Conservation (phyloP, 2,113 vertebrate genomes). For the Myotis lucifugus region DNA sequence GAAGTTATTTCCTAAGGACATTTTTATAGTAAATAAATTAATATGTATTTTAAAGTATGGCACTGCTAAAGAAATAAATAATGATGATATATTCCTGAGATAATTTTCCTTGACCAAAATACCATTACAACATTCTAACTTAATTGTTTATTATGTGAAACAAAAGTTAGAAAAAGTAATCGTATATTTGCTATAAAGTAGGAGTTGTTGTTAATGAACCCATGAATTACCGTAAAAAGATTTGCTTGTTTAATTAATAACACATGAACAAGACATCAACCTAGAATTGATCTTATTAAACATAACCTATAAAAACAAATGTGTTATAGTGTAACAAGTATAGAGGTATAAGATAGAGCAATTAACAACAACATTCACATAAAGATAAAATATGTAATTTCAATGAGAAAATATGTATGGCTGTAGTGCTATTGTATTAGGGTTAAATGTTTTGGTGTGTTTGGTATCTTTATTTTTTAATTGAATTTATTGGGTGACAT, state of each 20-base stretch:
- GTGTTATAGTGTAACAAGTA: neutral
- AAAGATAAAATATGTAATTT: neutral
- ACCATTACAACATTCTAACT: neutral
- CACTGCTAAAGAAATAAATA: neutral
- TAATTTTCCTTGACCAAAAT: neutral
- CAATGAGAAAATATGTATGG: neutral
- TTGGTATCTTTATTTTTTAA: neutral
- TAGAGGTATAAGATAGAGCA: neutral
- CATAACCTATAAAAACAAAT: neutral
- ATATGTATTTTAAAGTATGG: neutral
- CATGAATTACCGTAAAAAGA: neutral
- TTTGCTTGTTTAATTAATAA: neutral
- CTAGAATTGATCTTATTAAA: neutral
- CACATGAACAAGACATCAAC: neutral
- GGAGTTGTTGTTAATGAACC: neutral
- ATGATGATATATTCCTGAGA: neutral
- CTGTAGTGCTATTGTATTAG: neutral
- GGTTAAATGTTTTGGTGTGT: neutral
- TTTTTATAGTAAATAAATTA: neutral
- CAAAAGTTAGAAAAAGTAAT: neutral
- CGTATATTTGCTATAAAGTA: neutral
- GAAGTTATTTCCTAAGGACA: neutral
- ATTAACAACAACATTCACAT: neutral
- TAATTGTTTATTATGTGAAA: neutral
- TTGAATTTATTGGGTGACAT: neutral